Evolutionary conservation across 2,888 invertebrate species (phyloP).

Genomic region (Bembecia ichneumoniformis): DNA sequence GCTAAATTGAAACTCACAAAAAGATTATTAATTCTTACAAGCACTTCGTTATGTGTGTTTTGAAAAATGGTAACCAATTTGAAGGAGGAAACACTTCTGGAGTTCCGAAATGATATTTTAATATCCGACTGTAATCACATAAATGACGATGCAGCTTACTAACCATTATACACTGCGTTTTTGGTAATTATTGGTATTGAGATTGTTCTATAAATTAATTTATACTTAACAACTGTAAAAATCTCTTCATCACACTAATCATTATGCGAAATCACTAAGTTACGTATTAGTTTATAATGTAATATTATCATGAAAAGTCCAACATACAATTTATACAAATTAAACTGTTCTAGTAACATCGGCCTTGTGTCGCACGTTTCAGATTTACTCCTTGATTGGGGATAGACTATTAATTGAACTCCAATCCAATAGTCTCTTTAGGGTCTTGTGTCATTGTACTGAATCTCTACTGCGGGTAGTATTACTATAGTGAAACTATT

Average conservation of each 20-base stretch:
- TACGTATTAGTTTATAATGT: constrained; percentile 69
- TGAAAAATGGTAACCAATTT: not conserved
- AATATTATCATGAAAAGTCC: constrained; percentile 71
- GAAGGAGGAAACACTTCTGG: not conserved
- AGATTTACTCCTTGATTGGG: constrained; percentile 36
- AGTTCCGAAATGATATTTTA: constrained; percentile 27
- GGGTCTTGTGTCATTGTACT: too few species aligned
- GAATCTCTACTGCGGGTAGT: too few species aligned
- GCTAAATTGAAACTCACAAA: not conserved
- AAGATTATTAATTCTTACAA: not conserved
- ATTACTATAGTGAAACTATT: too few species aligned
- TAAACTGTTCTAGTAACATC: constrained; percentile 67
- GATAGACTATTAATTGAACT: constrained; percentile 1
- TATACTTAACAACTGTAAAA: constrained; percentile 73
- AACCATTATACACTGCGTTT: constrained; percentile 67
- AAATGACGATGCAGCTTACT: constrained; percentile 58
- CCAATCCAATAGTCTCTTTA: too few species aligned
- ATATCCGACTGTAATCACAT: constrained; percentile 60
- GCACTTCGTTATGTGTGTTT: not conserved
- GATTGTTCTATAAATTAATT: constrained; percentile 72
- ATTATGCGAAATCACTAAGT: constrained; percentile 69
- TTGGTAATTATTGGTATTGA: constrained; percentile 74
- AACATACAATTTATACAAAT: constrained; percentile 73
- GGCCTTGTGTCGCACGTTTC: constrained; percentile 48
- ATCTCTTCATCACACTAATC: constrained; percentile 70